phyloP scores from a whole-genome alignment of 1,140 invertebrate genomes.

The Drosophila santomea region DNA sequence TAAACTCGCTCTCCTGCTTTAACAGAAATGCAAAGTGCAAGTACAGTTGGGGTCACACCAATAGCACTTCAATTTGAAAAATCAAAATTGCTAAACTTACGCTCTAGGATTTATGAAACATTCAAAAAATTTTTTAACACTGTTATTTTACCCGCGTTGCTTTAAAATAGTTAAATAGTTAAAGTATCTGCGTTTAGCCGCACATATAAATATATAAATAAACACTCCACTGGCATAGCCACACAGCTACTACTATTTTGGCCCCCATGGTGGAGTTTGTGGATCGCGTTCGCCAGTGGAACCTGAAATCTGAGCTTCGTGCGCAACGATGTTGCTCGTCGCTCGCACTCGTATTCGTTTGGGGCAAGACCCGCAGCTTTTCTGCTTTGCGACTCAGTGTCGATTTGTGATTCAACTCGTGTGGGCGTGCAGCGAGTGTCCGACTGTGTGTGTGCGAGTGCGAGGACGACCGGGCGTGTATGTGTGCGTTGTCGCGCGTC shows the following conservation, averaged over 20 bases:
- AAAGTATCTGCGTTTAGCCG: too few relatives aligned
- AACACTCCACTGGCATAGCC: not conserved
- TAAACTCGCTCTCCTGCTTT: slow-evolving; percentile 10
- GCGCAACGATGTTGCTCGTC: slow-evolving; percentile 40
- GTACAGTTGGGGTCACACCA: slow-evolving; percentile 3
- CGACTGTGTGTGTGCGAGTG: slow-evolving; percentile 30
- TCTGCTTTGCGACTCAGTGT: slow-evolving; percentile 49
- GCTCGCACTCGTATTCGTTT: slow-evolving; percentile 21
- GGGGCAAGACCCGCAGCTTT: slow-evolving; percentile 42
- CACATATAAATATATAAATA: too few relatives aligned
- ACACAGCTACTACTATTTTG: not conserved
- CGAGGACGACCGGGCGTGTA: slow-evolving; percentile 5
- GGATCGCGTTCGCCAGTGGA: slow-evolving; percentile 56
- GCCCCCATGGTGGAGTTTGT: slow-evolving; percentile 14
- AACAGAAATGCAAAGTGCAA: slow-evolving; percentile 22
- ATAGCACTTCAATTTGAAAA: not conserved
- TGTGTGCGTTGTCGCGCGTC: slow-evolving; percentile 42
- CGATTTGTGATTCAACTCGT: slow-evolving; percentile 65
- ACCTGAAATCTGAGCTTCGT: slow-evolving; percentile 75
- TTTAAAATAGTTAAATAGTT: too few relatives aligned
- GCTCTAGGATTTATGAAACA: too few relatives aligned
- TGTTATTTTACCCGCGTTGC: too few relatives aligned
- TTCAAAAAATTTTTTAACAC: too few relatives aligned
- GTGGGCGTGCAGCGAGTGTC: slow-evolving; percentile 52
- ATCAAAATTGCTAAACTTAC: too few relatives aligned